Conservation (phyloP, 1,140 invertebrate species). For the Bombus confusus region DNA sequence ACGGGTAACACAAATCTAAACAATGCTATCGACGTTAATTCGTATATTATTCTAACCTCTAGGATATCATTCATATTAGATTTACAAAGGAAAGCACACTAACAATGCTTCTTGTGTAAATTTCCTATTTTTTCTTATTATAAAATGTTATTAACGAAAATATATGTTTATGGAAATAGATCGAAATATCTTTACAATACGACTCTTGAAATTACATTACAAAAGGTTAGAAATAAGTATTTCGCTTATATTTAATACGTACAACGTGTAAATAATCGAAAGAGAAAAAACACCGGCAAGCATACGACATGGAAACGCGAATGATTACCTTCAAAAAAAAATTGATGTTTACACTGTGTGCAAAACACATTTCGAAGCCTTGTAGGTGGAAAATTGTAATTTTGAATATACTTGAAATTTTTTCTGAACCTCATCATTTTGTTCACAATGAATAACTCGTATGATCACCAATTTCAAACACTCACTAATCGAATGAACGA, state of each 20-base stretch:
- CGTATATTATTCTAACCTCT: constrained; percentile 20
- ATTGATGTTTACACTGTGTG: constrained; percentile 59
- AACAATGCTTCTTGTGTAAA: not conserved
- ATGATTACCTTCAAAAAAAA: constrained; percentile 67
- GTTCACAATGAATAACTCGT: not conserved
- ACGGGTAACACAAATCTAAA: not conserved
- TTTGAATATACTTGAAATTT: not conserved
- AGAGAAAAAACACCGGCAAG: constrained; percentile 26
- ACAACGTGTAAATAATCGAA: not conserved
- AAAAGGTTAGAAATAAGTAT: not conserved
- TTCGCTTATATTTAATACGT: not conserved
- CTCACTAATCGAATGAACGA: not conserved
- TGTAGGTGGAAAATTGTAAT: constrained; percentile 36
- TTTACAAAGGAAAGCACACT: not conserved
- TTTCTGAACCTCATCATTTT: not conserved
- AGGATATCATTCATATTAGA: not conserved
- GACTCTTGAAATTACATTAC: not conserved
- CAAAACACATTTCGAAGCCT: constrained; percentile 63
- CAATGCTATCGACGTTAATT: not conserved
- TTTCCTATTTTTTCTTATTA: not conserved
- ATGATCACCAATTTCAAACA: not conserved
- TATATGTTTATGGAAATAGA: not conserved
- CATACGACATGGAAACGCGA: not conserved
- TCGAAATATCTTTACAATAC: not conserved
- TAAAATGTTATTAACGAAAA: not conserved